Percentiles rank a stretch among this genome's conserved stretches.
These are phyloP conservation scores for Limnephilus lunatus DNA, from an alignment of 2,888 invertebrate species.

Conservation along the genomic window DNA sequence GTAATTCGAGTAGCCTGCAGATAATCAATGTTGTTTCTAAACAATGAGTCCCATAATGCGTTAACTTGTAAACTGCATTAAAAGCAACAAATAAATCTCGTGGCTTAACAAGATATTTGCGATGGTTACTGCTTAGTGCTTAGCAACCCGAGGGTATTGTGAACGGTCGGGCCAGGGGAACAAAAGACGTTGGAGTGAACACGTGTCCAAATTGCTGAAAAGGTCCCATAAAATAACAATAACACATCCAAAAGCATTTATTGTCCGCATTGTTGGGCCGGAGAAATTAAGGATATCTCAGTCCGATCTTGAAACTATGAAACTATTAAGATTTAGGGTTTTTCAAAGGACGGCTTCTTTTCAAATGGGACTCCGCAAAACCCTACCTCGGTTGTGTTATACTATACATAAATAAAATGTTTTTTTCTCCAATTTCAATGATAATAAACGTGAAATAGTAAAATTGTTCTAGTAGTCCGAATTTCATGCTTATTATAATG, in stretches of 20 bases:
- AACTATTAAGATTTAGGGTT: slow-evolving; percentile 46
- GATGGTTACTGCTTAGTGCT: neutral
- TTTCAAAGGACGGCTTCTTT: slow-evolving; percentile 25
- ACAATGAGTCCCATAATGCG: neutral
- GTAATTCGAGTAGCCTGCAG: neutral
- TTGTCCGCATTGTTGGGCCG: slow-evolving; percentile 40
- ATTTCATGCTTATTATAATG: neutral
- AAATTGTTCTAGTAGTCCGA: neutral
- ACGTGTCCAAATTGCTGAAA: slow-evolving; percentile 43
- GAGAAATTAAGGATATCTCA: slow-evolving; percentile 47
- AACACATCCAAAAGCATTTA: slow-evolving; percentile 44
- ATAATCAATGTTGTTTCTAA: neutral
- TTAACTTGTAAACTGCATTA: slow-evolving; percentile 16
- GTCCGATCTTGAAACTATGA: slow-evolving; percentile 46
- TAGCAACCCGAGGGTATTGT: neutral
- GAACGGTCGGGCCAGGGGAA: neutral
- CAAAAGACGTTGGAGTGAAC: slow-evolving; percentile 29
- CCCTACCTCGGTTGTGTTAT: neutral
- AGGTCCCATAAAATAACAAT: slow-evolving; percentile 50
- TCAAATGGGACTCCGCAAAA: neutral
- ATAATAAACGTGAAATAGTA: neutral
- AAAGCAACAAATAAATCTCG: slow-evolving; percentile 20
- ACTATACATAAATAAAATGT: slow-evolving; percentile 10
- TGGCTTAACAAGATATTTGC: slow-evolving; percentile 34
- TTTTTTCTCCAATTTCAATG: neutral